These are phyloP conservation scores for Apamea crenata DNA, from an alignment of 2,888 invertebrate species.

Conservation along the genomic window DNA sequence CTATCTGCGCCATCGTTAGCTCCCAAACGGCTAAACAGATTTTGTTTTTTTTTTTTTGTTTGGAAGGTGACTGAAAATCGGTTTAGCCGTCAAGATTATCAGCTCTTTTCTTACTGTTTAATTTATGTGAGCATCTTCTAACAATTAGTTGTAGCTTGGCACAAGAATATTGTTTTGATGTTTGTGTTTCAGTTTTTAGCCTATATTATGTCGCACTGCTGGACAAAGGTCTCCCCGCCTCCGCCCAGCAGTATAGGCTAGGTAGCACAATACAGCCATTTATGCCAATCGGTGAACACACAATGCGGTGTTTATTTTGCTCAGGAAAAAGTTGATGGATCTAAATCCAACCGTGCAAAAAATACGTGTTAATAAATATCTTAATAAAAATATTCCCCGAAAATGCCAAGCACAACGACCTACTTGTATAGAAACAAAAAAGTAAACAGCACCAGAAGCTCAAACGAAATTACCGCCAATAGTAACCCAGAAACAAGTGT, in stretches of 20 bases:
- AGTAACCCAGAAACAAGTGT: conserved; percentile 47
- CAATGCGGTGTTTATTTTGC: background rate
- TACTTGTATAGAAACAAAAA: conserved; percentile 31
- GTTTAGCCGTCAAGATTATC: no score
- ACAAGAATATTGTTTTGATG: conserved; percentile 1
- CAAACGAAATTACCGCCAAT: conserved; percentile 51
- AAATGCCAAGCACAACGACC: conserved; percentile 25
- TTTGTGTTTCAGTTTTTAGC: background rate
- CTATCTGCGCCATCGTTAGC: no score
- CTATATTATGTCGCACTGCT: no score
- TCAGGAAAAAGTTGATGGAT: conserved; percentile 8
- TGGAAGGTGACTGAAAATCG: no score
- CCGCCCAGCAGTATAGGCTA: no score
- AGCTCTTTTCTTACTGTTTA: background rate
- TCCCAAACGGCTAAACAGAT: no score
- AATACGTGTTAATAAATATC: conserved; percentile 16
- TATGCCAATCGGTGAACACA: background rate
- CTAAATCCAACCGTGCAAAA: background rate
- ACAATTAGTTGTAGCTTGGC: background rate
- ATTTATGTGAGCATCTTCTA: background rate
- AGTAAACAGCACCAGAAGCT: conserved; percentile 27
- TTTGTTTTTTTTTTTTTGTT: no score
- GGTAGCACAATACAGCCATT: background rate
- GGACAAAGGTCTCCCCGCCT: no score
- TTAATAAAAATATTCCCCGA: background rate